Evolutionary conservation across 2,113 vertebrate species (phyloP).

Genomic region (Machaerirhynchus nigripectus): DNA sequence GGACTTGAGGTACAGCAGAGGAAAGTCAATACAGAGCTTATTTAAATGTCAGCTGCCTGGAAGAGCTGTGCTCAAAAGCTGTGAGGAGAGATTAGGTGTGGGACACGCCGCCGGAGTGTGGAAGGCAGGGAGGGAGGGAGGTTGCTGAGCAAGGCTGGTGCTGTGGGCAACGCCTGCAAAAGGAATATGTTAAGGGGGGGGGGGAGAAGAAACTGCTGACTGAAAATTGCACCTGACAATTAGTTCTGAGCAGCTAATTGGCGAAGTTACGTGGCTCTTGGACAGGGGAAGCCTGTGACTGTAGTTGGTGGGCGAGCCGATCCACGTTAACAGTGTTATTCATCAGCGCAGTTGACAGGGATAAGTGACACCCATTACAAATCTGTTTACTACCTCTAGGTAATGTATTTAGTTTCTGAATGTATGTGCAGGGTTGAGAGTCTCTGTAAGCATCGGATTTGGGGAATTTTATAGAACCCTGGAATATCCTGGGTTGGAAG

Average conservation of each 20-base stretch:
- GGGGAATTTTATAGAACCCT: background rate
- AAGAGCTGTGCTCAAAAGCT: slow-evolving; percentile 40
- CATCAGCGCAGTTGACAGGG: background rate
- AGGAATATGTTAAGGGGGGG: background rate
- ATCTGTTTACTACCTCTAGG: slow-evolving; percentile 20
- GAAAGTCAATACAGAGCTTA: slow-evolving; percentile 58
- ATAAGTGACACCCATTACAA: background rate
- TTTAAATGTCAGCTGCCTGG: slow-evolving; percentile 65
- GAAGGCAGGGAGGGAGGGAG: background rate
- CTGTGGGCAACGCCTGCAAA: background rate
- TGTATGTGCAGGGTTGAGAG: background rate
- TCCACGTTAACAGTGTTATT: background rate
- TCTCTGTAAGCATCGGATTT: background rate
- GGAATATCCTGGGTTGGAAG: background rate
- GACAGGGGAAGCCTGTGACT: background rate
- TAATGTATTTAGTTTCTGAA: background rate
- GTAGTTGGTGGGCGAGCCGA: slow-evolving; percentile 21
- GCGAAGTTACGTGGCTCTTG: slow-evolving; percentile 4
- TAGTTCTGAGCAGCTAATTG: slow-evolving; percentile 33
- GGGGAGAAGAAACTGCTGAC: background rate
- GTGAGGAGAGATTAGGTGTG: slow-evolving; percentile 18
- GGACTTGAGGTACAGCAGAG: slow-evolving; percentile 14
- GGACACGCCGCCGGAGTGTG: background rate
- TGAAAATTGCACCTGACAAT: slow-evolving; percentile 41
- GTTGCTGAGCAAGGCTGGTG: slow-evolving; percentile 16